Base-by-base conservation (phyloP, 2,888 invertebrate genomes). In the Tetrapedia diversipes region DNA sequence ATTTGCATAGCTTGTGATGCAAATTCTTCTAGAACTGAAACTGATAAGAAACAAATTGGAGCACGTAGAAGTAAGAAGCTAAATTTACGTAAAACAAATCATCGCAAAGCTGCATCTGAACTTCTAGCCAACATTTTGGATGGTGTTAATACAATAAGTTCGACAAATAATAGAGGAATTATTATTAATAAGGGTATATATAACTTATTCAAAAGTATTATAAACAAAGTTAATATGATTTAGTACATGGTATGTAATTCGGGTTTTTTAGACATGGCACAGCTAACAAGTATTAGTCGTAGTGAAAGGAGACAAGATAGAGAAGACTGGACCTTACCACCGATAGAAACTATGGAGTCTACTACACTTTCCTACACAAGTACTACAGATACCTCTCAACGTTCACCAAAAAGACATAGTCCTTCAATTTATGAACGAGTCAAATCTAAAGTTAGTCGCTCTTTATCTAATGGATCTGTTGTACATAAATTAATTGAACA, bases 1-100 rank as follows among this genome's bases (percentile, higher is more conserved):
- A 93, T 95, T 81, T 97, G 97, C 91, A 95, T 95, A 85, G 95
- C 96, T 6, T 97, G 97, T 85, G 94, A 96, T 85, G 94, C 95
- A 0, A 90, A 88, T 84, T 90, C 89, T 24, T 87, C 87, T n/a
- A 89, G 90, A 81, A 87, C 88, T 6, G 86, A 89, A 71, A 88
- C 86, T 24, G 88, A 90, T 73, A 89, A 87, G 32, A 88, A 87
- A 57, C 88, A 90, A 64, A 87, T 91, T 47, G 91, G 91, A 39
- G 91, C 88, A 8, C 86, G 91, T 66, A 90, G 89, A 68, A 90
- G 90, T 19, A 89, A 89, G 74, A 86, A 89, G 72, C 83, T 89
- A 39, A 86, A 86, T 77, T 81, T 82, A 22, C 85, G 81, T 37
- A 91, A 89, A 68, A 86, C 86, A n/a, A 86, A 86, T 60, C 87